Evolutionary conservation across 2,113 vertebrate genomes (phyloP), one percentile per base, ranked within the genome.

Genomic region (Zapus hudsonius): DNA sequence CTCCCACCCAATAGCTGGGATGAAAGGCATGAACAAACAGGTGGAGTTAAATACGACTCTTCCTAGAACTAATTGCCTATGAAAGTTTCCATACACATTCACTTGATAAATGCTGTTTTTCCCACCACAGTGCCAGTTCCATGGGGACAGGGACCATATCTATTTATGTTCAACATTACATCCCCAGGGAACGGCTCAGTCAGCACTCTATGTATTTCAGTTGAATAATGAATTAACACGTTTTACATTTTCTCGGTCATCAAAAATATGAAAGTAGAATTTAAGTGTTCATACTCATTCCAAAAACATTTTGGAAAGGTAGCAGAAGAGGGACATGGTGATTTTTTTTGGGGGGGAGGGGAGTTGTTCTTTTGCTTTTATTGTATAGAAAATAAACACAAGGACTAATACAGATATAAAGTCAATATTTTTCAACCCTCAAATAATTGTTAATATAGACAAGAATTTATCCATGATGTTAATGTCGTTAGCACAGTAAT

Each of bases 201-300:
- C 8, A 5, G n/a, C 70, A 38, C 25, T 74, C 40, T 64, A 57
- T 59, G 86, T 67, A 70, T 64, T 57, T 69, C 75, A 89, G 38
- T 4, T 72, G 63, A 86, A 93, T 75, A 69, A 91, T 83, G 81
- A 87, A 87, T 42, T 36, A 92, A 81, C 31, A 86, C 42, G 81
- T 16, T 84, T 38, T 33, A 38, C 66, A 85, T 64, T 74, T 85
- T 73, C 82, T 33, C 25, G 83, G 40, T 76, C 27, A 31, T 84
- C 86, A 52, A 55, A 57, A 70, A 85, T 83, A 47, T 66, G 64
- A 59, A 81, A 89, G 76, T 33, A 84, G 80, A 73, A 70, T 80
- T 55, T 13, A 64, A 40, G 75, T 81, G 47, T 69, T 29, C 27
- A 29, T 23, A 57, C 47, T 80, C n/a, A 74, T 87, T 80, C 47